Conservation (phyloP, 2,888 invertebrate species). For the Drosophila borborema region DNA sequence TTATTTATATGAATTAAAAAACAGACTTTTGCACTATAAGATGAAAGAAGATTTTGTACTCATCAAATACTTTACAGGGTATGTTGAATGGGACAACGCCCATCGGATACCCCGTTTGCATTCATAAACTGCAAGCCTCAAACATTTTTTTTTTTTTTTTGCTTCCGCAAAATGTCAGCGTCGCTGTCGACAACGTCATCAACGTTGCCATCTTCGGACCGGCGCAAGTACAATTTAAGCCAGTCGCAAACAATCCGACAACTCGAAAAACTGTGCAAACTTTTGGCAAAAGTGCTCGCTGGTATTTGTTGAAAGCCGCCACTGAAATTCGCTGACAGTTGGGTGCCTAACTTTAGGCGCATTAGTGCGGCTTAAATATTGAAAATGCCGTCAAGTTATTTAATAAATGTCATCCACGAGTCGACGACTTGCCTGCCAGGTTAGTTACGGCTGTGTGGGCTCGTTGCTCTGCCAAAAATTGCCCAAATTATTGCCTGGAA, state of each 20-base stretch:
- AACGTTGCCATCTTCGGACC: slow-evolving; percentile 25
- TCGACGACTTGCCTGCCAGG: slow-evolving; percentile 60
- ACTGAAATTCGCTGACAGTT: slow-evolving; percentile 73
- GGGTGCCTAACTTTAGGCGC: slow-evolving; percentile 61
- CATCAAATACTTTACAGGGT: background rate
- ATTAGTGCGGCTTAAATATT: slow-evolving; percentile 75
- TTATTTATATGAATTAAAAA: too few relatives aligned
- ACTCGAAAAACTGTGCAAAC: slow-evolving; percentile 59
- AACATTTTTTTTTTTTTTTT: slow-evolving; percentile 55
- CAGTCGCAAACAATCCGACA: slow-evolving; percentile 60
- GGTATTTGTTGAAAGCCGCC: slow-evolving; percentile 50
- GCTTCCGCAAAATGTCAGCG: slow-evolving; percentile 72
- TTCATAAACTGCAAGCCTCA: slow-evolving; percentile 66
- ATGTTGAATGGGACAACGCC: slow-evolving; percentile 2
- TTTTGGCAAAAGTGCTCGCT: slow-evolving; percentile 50
- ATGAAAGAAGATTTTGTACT: background rate
- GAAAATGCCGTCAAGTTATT: slow-evolving; percentile 75
- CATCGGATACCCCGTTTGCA: slow-evolving; percentile 25
- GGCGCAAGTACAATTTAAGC: slow-evolving; percentile 56
- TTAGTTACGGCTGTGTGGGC: slow-evolving; percentile 38
- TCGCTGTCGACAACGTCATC: slow-evolving; percentile 50
- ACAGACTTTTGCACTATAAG: too few relatives aligned
- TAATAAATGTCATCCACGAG: slow-evolving; percentile 69
- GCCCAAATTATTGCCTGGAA: slow-evolving; percentile 70
- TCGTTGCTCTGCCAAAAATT: slow-evolving; percentile 51